Base-by-base conservation (phyloP, 1,140 invertebrate species). In the Lepidurus apus region DNA sequence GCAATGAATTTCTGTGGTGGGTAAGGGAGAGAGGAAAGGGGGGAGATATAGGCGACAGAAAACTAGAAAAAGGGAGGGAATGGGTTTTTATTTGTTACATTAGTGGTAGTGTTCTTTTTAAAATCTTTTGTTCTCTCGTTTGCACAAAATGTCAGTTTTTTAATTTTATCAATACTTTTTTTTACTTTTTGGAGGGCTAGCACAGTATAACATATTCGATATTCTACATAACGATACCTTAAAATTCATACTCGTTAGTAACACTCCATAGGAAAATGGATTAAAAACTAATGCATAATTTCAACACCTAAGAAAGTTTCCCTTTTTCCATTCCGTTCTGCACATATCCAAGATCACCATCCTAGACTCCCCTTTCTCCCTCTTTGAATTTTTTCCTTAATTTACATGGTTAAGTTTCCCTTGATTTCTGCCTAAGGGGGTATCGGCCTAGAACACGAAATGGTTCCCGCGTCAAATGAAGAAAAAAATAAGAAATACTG, bases 251-350 rank as follows among this genome's bases (percentile, higher is more conserved):
- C 53, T 65, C 53, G 53, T 65, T 65, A 65, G 53, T 80, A 83
- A 82, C 82, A 83, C 80, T 80, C 82, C 82, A 82, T 82, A 80
- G 79, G 82, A 82, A 82, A 75, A 81, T 82, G 77, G 53, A 65
- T 81, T 81, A 82, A 75, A 80, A 82, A 81, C 81, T 82, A 82
- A 81, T 82, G 80, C 80, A 82, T 81, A 80, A 79, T 80, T 80
- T 80, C 79, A 80, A 81, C 81, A 82, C 77, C 81, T 82, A 82
- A 74, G 80, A 80, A 80, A 24, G 65, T 78, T 81, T 76, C 75
- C 79, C 77, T 80, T 82, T 82, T 80, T 81, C 80, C 80, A 83
- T 80, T 81, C 80, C 43, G 43, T 75, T 24, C 42, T 80, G 73
- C 73, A 74, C 77, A 43, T 73, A 44, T 34, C 34, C 45, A 74